Base-by-base conservation (phyloP, 2,888 invertebrate genomes). In the Meliscaeva auricollis region DNA sequence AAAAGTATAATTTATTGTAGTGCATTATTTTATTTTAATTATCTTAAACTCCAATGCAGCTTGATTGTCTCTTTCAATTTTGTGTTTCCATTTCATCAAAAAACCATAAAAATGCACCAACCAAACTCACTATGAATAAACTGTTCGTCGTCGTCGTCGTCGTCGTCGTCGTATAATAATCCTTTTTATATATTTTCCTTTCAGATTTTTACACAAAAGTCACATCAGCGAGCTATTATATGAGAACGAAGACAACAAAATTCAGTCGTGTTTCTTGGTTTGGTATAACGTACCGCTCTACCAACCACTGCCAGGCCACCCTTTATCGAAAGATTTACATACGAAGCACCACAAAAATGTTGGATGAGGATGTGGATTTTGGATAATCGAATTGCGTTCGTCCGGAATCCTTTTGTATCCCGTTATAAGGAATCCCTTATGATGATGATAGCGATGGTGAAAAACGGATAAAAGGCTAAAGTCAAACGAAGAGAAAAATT, bases 301-400 rank as follows among this genome's bases (percentile, higher is more conserved):
- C n/a, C n/a, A n/a, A n/a, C n/a, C n/a, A n/a, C n/a, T n/a, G n/a
- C n/a, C n/a, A n/a, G n/a, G 35, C 8, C 56, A 66, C 26, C 56
- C 54, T 58, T 77, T 62, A 74, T 69, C 62, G 77, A 73, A 64
- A 77, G 80, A 85, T 85, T 85, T 85, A 85, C 85, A 85, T 85
- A 85, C 68, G 81, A 85, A 85, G 76, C 73, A 81, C 85, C 76
- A 64, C 85, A 85, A 81, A n/a, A 85, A 81, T 81, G 81, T 73
- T 32, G 26, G 62, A 62, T 30, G 62, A 64, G 85, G 85, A 85
- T 85, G 76, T 85, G 85, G 85, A 85, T 85, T 85, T 81, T 85
- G 69, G 81, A 85, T 85, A 85, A 85, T 85, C 85, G 85, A 85
- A 85, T 81, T 81, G 76, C 81, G 81, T 85, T 85, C 85, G 85